Base-by-base conservation (phyloP, 1,140 invertebrate species). In the Cataglyphis hispanica region DNA sequence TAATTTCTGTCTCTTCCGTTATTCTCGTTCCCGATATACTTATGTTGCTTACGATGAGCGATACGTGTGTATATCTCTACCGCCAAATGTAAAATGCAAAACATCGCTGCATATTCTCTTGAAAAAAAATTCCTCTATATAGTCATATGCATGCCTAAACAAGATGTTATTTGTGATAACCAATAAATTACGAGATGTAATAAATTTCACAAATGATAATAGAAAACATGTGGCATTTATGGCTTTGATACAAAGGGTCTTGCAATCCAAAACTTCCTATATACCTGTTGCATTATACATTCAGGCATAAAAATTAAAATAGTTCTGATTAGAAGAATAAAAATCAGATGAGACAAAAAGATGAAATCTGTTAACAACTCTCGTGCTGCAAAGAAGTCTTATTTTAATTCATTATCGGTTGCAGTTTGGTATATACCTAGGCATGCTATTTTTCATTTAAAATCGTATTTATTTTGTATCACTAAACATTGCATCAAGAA, bases 291-390 rank as follows among this genome's bases (percentile, higher is more conserved):
- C 43, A 88, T 80, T 74, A 66, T 86, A 80, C 46, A 19, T 93
- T 93, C 87, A 87, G 60, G 72, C 86, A 91, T 91, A 84, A 85
- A 77, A 89, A 92, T 91, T 90, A 92, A 93, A 92, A 92, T 92
- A 91, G 89, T 91, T 88, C 91, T 92, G 92, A 87, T 92, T 92
- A 89, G 16, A 50, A 84, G 85, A 85, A 89, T 72, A 85, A 31
- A 83, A 87, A 90, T 90, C 80, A 87, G 83, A 90, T 87, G 86
- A 90, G 84, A 83, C 70, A 74, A 80, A 31, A 31, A 31, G 43
- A 66, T 64, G 46, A 43, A 86, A 81, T 63, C 46, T 50, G 76
- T 77, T 78, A 7, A 64, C 22, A 37, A 53, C 56, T 89, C 86
- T 89, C 90, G 64, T 89, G 75, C 89, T 91, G 37, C 76, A 85